A percentile compares a stretch with the other conserved stretches of the same genome.
Conservation (phyloP, 2,113 vertebrate species). For the Alaudala cheleensis region DNA sequence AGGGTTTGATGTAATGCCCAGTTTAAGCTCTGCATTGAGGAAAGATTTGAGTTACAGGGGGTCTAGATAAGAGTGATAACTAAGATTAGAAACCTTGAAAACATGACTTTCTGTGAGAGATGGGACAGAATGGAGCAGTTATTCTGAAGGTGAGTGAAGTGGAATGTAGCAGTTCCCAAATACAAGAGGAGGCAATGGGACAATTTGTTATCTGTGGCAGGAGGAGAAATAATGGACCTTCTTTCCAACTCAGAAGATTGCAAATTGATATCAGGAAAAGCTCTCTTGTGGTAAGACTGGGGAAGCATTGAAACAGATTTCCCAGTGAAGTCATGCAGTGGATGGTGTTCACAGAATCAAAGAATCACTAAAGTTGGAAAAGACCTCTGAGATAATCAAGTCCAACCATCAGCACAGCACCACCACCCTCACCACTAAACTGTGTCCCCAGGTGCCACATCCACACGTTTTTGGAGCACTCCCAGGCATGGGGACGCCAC, state of each 20-base stretch:
- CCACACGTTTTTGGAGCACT: fast-evolving
- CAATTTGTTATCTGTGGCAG: background rate
- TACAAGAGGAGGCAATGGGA: background rate
- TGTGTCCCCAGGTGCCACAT: background rate
- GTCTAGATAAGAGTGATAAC: background rate
- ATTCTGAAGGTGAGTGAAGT: background rate
- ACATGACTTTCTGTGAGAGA: background rate
- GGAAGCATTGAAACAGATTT: background rate
- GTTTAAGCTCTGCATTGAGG: background rate
- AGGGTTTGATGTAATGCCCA: background rate
- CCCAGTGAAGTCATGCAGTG: background rate
- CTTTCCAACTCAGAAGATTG: background rate
- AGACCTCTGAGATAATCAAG: background rate
- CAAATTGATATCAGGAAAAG: background rate
- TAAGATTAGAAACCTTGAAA: background rate
- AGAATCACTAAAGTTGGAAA: background rate
- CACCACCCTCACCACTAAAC: background rate
- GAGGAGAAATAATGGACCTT: background rate
- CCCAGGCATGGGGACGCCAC: background rate
- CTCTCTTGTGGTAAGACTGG: background rate
- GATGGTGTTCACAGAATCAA: background rate
- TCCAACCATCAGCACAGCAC: background rate
- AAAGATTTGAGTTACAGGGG: background rate
- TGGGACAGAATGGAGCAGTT: background rate
- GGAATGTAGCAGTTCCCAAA: background rate